Evolutionary conservation across 2,888 invertebrate species (phyloP), one percentile per base, ranked within the genome.

Genomic region (Diogma glabrata): DNA sequence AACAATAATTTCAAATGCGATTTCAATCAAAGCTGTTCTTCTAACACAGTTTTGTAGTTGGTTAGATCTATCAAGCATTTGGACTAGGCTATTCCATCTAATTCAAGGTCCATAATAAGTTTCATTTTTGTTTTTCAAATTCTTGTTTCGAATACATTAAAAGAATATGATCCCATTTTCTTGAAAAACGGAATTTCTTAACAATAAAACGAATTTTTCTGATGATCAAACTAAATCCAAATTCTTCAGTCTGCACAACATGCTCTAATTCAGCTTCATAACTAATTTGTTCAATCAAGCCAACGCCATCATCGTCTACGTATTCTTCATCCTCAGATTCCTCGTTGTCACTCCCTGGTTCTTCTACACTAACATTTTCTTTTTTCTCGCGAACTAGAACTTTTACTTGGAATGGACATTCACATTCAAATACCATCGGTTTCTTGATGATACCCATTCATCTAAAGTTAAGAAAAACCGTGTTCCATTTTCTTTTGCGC

Each of bases 361-460:
- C 28, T 28, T 28, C 28, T 28, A 28, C 28, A 28, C 28, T 7
- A 28, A 28, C 28, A 28, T 28, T 28, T 28, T 28, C 28, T 28
- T 7, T 28, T 9, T 28, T 28, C 10, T 9, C 10, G 10, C 10
- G 28, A 28, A 12, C 28, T 9, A 22, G 9, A 22, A 33, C 33
- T 33, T 10, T 33, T 33, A n/a, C 33, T 33, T 33, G 28, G 8
- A 28, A 28, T 28, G 28, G 28, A 28, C 28, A 28, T 10, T 28
- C 28, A 7, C 7, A 28, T 28, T 28, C 28, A 28, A 10, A 9
- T 7, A 28, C 10, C 7, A 9, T 28, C 28, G 28, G 10, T 28
- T 28, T 28, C 33, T 33, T 4, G 33, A 46, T 46, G 46, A 46
- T 23, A 26, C 26, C 46, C 46, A 46, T 9, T 28, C 10, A 28